Evolutionary conservation across 2,113 vertebrate genomes (phyloP).

Genomic region (Paraplagusia blochii): DNA sequence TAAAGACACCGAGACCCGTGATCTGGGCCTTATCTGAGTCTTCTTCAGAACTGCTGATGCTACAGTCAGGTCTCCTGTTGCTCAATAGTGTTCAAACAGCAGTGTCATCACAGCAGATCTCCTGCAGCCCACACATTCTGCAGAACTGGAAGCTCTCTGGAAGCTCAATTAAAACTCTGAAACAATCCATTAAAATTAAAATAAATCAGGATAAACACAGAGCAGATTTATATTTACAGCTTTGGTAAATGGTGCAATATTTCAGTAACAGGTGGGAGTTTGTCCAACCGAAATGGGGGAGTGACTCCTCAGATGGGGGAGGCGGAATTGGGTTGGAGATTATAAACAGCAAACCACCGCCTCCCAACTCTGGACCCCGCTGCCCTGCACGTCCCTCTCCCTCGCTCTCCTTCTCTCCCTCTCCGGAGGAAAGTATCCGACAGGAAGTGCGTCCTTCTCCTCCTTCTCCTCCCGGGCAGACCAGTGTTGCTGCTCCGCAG

Average conservation of each 20-base stretch:
- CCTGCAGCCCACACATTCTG: no score
- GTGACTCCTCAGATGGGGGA: slow-evolving; percentile 40
- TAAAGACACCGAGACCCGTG: no score
- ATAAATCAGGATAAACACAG: no score
- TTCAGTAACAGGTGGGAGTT: slow-evolving; percentile 50
- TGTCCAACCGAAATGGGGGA: slow-evolving; percentile 50
- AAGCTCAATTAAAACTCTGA: no score
- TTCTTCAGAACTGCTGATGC: no score
- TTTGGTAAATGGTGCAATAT: slow-evolving; percentile 31
- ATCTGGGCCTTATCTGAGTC: no score
- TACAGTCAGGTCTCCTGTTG: no score
- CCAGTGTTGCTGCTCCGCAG: slow-evolving; percentile 15
- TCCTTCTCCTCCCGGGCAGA: slow-evolving; percentile 11
- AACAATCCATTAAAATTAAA: no score
- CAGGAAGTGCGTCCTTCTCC: slow-evolving; percentile 11
- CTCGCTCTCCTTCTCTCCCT: background rate
- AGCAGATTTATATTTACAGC: slow-evolving; percentile 6
- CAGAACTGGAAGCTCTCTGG: no score
- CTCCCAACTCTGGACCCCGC: slow-evolving; percentile 13
- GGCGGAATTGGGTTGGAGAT: slow-evolving; percentile 6
- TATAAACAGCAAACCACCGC: slow-evolving; percentile 37
- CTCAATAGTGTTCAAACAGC: no score
- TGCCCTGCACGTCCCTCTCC: slow-evolving; percentile 1
- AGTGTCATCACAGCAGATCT: no score
- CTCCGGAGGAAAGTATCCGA: background rate